These are phyloP conservation scores for Drosophila meridionalis DNA, from an alignment of 2,888 invertebrate species.

Conservation along the genomic window DNA sequence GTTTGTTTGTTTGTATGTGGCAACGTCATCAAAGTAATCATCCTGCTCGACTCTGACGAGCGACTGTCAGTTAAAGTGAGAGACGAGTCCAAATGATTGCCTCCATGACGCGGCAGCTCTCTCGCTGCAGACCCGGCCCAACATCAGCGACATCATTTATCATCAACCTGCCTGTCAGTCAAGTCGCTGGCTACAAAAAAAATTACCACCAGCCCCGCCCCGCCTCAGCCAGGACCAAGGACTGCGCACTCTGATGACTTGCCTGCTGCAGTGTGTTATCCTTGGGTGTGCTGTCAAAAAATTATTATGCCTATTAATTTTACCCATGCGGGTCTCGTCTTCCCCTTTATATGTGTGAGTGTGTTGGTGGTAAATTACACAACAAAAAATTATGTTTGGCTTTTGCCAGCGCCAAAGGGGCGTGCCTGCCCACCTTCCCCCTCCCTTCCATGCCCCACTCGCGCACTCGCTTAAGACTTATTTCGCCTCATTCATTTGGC, in stretches of 20 bases:
- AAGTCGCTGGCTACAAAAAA: slow-evolving; percentile 59
- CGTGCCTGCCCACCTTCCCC: slow-evolving; percentile 52
- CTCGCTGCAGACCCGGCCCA: background rate
- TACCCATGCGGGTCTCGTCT: slow-evolving; percentile 72
- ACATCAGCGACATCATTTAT: slow-evolving; percentile 84
- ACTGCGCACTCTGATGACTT: slow-evolving; percentile 66
- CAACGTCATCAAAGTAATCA: slow-evolving; percentile 82
- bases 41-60: slow-evolving; percentile 68
- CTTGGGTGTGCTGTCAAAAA: slow-evolving; percentile 84
- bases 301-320: slow-evolving; percentile 85
- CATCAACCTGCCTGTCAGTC: slow-evolving; percentile 84
- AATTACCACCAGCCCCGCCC: slow-evolving; percentile 64
- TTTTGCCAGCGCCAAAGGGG: slow-evolving; percentile 77
- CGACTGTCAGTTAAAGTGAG: slow-evolving; percentile 77
- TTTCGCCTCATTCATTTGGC: slow-evolving; percentile 82
- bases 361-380: slow-evolving; percentile 77
- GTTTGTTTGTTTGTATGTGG: slow-evolving; percentile 57
- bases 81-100: slow-evolving; percentile 76
- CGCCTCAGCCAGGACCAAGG: slow-evolving; percentile 17
- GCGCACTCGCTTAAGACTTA: slow-evolving; percentile 70
- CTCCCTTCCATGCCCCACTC: background rate
- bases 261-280: slow-evolving; percentile 74
- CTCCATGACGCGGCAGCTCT: slow-evolving; percentile 75
- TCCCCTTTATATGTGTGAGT: slow-evolving; percentile 27
- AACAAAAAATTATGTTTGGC: slow-evolving; percentile 80